Conservation (phyloP, 2,888 invertebrate genomes). For the Eupithecia vulgata region DNA sequence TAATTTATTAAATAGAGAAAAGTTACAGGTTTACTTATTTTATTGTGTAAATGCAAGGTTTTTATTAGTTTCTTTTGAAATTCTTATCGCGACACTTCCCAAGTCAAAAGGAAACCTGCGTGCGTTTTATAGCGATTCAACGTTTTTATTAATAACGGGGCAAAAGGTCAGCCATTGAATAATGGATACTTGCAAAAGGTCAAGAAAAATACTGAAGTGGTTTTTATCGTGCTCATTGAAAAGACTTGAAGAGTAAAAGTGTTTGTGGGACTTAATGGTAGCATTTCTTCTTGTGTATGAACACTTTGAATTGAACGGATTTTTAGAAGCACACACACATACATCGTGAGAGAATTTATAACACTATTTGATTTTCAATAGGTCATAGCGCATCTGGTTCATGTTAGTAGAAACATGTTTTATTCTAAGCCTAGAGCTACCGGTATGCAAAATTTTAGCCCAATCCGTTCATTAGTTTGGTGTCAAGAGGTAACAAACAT, state of each 20-base stretch:
- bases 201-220: slow-evolving; percentile 12
- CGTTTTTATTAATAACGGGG: not conserved
- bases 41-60: not conserved
- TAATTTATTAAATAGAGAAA: too few species aligned
- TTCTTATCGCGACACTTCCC: not conserved
- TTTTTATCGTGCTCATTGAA: slow-evolving; percentile 8
- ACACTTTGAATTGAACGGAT: not conserved
- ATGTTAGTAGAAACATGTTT: too few species aligned
- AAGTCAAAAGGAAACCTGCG: not conserved
- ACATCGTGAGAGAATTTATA: not conserved
- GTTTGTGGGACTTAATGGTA: not conserved
- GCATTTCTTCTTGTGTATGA: not conserved
- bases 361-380: not conserved
- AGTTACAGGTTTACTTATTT: not conserved
- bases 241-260: slow-evolving; percentile 7
- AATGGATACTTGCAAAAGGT: slow-evolving; percentile 12
- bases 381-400: too few species aligned
- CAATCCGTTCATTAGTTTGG: too few species aligned
- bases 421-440: too few species aligned
- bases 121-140: not conserved
- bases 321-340: not conserved
- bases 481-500: too few species aligned
- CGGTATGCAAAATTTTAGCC: too few species aligned
- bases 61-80: not conserved
- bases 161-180: slow-evolving; percentile 9